Conservation (phyloP, 23 tunicate genomes). For the Trididemnum clinides region DNA sequence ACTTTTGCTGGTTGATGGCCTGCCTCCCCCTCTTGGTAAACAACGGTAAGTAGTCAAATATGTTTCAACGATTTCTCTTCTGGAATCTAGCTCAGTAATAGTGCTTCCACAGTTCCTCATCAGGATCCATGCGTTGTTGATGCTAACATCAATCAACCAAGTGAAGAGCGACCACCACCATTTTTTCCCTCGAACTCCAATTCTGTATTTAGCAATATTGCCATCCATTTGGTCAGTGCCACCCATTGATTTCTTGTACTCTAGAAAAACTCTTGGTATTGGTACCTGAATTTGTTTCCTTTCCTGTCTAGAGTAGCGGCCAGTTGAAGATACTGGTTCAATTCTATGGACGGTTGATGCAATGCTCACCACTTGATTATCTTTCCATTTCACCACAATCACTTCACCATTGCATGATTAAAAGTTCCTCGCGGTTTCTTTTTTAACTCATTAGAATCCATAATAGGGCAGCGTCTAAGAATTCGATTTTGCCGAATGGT, state of each 20-base stretch:
- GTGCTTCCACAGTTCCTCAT: neutral
- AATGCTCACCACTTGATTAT: neutral
- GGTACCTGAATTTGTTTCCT: neutral
- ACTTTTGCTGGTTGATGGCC: neutral
- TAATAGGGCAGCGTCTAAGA: neutral
- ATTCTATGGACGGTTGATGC: neutral
- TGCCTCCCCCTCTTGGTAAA: neutral
- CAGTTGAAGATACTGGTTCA: neutral
- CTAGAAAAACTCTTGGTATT: neutral
- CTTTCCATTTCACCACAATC: slow-evolving; percentile 10
- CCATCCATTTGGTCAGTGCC: slow-evolving; percentile 14
- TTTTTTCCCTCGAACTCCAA: neutral
- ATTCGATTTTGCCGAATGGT: neutral
- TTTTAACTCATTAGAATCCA: neutral
- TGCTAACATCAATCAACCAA: slow-evolving; percentile 15
- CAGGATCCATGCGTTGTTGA: slow-evolving; percentile 8
- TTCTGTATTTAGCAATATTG: neutral
- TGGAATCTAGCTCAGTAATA: neutral
- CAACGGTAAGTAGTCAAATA: neutral
- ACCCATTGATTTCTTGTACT: slow-evolving; percentile 7
- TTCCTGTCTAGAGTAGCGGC: neutral
- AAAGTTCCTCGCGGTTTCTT: neutral
- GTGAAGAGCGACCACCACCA: slow-evolving; percentile 8
- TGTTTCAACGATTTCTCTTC: neutral
- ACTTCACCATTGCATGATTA: neutral